A percentile compares a stretch with the other conserved stretches of the same genome.
phyloP scores from a whole-genome alignment of 2,113 vertebrate genomes.

The Maccullochella peelii region DNA sequence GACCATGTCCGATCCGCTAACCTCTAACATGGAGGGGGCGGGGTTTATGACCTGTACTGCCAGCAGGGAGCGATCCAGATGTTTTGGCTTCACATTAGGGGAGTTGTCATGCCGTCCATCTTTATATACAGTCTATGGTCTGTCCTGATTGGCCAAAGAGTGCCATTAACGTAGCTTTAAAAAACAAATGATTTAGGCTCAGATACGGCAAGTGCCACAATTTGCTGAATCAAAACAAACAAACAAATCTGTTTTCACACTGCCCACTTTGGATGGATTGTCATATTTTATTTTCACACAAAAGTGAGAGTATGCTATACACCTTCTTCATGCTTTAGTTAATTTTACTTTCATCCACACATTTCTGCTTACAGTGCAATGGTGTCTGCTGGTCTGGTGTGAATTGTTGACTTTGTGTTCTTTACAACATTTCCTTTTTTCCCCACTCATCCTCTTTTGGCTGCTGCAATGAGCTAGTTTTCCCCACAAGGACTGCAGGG shows the following conservation, averaged over 20 bases:
- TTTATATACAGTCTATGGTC: too few relatives aligned
- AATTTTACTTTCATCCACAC: background rate
- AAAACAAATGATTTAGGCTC: background rate
- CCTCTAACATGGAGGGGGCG: too few relatives aligned
- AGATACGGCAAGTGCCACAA: background rate
- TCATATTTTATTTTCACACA: background rate
- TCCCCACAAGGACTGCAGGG: background rate
- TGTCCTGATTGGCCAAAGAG: background rate
- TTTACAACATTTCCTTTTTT: background rate
- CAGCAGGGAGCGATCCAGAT: too few relatives aligned
- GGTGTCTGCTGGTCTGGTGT: background rate
- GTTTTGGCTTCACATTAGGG: too few relatives aligned
- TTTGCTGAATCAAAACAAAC: background rate
- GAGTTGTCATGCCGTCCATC: too few relatives aligned
- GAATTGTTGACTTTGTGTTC: background rate
- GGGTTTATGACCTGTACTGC: too few relatives aligned
- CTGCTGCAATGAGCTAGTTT: background rate
- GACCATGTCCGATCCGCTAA: too few relatives aligned
- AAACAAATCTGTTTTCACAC: background rate
- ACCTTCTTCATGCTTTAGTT: background rate
- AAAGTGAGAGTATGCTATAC: background rate
- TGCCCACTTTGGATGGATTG: too few relatives aligned
- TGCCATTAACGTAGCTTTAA: background rate
- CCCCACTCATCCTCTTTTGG: background rate
- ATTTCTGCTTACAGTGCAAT: background rate